phyloP scores from a whole-genome alignment of 2,113 vertebrate genomes.

The Charadrius vociferus region DNA sequence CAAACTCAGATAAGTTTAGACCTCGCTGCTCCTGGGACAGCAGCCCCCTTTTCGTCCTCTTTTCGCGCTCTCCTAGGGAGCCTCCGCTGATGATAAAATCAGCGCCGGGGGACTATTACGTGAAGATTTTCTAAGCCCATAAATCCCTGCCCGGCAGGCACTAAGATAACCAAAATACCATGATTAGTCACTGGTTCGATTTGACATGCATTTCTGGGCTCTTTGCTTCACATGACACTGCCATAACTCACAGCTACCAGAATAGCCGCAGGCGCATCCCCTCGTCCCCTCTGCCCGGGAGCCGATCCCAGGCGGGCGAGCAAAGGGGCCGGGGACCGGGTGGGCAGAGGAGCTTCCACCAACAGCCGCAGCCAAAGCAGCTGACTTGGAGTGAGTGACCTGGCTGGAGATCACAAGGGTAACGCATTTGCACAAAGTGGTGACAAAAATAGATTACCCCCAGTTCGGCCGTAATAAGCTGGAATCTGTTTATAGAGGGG shows the following conservation, averaged over 20 bases:
- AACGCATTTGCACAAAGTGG: not conserved
- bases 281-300: not conserved
- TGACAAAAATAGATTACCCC: conserved; percentile 45
- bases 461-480: not conserved
- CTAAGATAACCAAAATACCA: conserved; percentile 75
- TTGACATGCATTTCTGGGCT: conserved; percentile 68
- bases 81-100: conserved; percentile 69
- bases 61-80: conserved; percentile 10
- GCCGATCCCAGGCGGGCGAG: not conserved
- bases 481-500: conserved; percentile 37
- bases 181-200: conserved; percentile 75
- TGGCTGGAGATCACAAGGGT: conserved; percentile 23
- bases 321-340: not conserved
- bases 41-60: conserved; percentile 31
- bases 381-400: conserved; percentile 49
- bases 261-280: conserved; percentile 75
- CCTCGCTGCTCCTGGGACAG: not conserved
- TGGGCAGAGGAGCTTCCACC: not conserved
- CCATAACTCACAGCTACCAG: conserved; percentile 77
- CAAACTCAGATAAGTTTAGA: not conserved
- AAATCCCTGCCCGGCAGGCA: conserved; percentile 16
- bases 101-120: conserved; percentile 41
- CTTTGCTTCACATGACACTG: conserved; percentile 71
- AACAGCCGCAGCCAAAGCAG: not conserved
- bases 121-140: conserved; percentile 67